A percentile compares a stretch with the other conserved stretches of the same genome.
phyloP scores from a whole-genome alignment of 30 jellyfish, hydroid and myxozoan genomes.

The Cassiopea xamachana region DNA sequence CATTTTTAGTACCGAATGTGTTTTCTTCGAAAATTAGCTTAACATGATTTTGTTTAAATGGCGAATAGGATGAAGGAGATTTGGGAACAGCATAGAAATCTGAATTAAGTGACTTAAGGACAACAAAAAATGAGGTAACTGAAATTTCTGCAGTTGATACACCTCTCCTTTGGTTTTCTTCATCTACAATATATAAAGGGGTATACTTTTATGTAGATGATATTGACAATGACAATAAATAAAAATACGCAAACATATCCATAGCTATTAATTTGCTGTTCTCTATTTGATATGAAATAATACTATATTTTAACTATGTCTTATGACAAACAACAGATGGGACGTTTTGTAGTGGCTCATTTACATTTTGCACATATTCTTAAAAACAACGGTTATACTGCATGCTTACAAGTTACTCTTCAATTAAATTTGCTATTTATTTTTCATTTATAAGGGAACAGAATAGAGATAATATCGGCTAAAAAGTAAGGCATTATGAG shows the following conservation, averaged over 20 bases:
- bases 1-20: background rate
- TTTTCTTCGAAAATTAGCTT: background rate
- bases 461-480: too few species aligned
- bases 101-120: background rate
- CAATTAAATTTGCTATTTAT: too few species aligned
- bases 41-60: background rate
- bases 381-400: too few species aligned
- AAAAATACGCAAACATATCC: background rate
- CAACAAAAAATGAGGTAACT: background rate
- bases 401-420: too few species aligned
- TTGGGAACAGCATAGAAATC: background rate
- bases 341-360: too few species aligned
- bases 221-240: background rate
- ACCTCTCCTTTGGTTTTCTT: background rate
- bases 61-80: background rate
- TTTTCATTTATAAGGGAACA: too few species aligned
- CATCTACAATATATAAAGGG: background rate
- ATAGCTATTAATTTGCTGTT: background rate
- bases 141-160: background rate
- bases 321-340: too few species aligned
- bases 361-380: too few species aligned
- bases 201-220: background rate
- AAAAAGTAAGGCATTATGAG: too few species aligned
- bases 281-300: too few species aligned
- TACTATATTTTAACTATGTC: too few species aligned